Evolutionary conservation across 2,113 vertebrate species (phyloP).

Genomic region (Gnathonemus longibarbis): DNA sequence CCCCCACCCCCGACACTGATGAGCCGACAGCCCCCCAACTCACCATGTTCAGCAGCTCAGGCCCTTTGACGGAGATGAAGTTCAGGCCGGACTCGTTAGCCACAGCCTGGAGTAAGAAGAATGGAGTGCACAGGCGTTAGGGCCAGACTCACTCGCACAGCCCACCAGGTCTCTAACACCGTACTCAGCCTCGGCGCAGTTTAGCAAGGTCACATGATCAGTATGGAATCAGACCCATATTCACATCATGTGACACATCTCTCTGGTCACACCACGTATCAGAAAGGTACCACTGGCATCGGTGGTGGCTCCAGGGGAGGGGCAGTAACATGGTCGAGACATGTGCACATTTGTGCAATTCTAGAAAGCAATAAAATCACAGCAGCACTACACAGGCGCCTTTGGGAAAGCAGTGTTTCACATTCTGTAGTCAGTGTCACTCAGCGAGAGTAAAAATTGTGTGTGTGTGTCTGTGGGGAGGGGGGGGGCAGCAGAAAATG

Average conservation of each 20-base stretch:
- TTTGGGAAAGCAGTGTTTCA: neutral
- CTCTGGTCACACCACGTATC: neutral
- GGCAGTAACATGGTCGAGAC: neutral
- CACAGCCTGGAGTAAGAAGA: slow-evolving; percentile 70
- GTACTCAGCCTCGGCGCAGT: neutral
- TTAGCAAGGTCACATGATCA: neutral
- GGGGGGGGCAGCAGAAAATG: too few species aligned
- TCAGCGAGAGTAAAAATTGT: neutral
- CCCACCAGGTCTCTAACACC: neutral
- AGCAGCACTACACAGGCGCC: neutral
- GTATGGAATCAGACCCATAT: neutral
- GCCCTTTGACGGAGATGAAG: slow-evolving; percentile 97
- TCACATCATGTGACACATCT: neutral
- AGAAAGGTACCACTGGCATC: neutral
- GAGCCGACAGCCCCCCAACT: slow-evolving; percentile 5
- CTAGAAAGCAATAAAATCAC: neutral
- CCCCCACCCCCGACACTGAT: neutral
- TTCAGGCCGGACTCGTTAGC: slow-evolving; percentile 96
- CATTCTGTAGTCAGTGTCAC: neutral
- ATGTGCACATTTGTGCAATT: neutral
- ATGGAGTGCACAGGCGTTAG: neutral
- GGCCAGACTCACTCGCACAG: neutral
- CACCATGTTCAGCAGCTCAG: slow-evolving; percentile 96
- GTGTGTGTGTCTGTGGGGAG: too few species aligned
- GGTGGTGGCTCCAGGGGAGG: too few species aligned